phyloP scores from a whole-genome alignment of 2,888 invertebrate genomes.

The Biston stratarius region DNA sequence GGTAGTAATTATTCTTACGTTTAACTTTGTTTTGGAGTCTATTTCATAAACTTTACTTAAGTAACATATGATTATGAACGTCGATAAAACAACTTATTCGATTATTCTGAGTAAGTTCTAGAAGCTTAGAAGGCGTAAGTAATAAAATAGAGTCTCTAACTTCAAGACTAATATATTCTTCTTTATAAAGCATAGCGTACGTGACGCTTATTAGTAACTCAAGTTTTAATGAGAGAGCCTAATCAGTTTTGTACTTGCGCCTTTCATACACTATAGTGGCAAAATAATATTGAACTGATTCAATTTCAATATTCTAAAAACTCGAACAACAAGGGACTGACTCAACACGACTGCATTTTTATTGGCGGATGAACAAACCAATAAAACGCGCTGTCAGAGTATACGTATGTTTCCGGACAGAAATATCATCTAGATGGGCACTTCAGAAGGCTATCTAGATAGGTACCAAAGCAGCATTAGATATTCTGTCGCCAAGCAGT shows the following conservation, averaged over 20 bases:
- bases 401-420: no score
- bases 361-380: no score
- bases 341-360: no score
- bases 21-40: neutral
- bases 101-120: conserved; percentile 30
- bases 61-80: conserved; percentile 1
- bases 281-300: neutral
- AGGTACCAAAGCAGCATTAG: no score
- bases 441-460: no score
- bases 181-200: conserved; percentile 27
- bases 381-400: no score
- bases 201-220: conserved; percentile 36
- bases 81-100: conserved; percentile 22
- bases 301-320: no score
- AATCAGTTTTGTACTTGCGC: conserved; percentile 21
- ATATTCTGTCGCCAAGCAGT: no score
- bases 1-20: neutral
- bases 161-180: conserved; percentile 8
- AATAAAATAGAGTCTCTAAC: conserved; percentile 19
- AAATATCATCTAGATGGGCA: no score
- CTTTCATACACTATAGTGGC: neutral
- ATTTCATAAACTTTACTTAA: neutral
- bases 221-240: conserved; percentile 39
- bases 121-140: conserved; percentile 2
- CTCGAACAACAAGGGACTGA: no score